phyloP scores from a whole-genome alignment of 2,113 vertebrate genomes.

The Psephotus haematonotus region DNA sequence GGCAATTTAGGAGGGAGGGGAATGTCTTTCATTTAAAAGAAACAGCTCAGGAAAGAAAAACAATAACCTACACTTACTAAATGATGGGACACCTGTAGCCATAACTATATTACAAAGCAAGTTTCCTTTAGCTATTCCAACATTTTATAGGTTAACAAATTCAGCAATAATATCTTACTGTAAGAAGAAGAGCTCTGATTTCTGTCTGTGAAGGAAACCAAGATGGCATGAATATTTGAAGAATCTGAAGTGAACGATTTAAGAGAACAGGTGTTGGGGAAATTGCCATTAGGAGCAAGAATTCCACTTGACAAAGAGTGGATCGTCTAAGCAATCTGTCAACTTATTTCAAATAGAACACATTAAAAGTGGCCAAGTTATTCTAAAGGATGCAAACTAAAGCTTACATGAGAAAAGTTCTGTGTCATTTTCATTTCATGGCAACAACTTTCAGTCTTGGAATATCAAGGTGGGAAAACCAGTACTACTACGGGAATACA shows the following conservation, averaged over 20 bases:
- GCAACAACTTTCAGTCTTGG: neutral
- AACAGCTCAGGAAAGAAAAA: neutral
- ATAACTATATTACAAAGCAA: neutral
- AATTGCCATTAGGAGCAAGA: slow-evolving; percentile 11
- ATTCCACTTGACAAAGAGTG: slow-evolving; percentile 7
- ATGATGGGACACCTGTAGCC: neutral
- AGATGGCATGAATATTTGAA: slow-evolving; percentile 45
- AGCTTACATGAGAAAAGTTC: fast-evolving
- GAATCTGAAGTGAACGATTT: slow-evolving; percentile 41
- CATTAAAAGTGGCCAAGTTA: neutral
- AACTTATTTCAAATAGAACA: neutral
- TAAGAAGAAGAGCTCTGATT: slow-evolving; percentile 59
- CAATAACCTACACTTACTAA: neutral
- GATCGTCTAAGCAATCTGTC: neutral
- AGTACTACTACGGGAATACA: neutral
- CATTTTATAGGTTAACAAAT: slow-evolving; percentile 46
- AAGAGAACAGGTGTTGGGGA: slow-evolving; percentile 48
- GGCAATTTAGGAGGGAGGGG: neutral
- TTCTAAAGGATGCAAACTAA: neutral
- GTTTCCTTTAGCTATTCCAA: slow-evolving; percentile 7
- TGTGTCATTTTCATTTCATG: neutral
- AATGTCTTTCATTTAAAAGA: neutral
- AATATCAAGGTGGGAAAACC: neutral
- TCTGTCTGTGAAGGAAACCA: slow-evolving; percentile 63
- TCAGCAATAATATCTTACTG: slow-evolving; percentile 53